phyloP scores from a whole-genome alignment of 2,797 vertebrate species.

The Schizopygopsis malacanthus region DNA sequence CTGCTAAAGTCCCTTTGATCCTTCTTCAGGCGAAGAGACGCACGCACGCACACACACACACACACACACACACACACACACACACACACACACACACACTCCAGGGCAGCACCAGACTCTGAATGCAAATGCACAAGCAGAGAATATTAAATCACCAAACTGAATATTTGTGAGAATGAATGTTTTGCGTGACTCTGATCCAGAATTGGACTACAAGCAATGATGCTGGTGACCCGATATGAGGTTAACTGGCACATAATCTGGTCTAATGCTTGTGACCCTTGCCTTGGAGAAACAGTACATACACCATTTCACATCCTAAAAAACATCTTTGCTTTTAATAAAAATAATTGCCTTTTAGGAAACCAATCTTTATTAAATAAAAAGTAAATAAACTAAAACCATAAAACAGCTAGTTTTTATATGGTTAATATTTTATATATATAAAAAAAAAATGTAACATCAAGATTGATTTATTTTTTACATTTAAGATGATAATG shows the following conservation, averaged over 20 bases:
- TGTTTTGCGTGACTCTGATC: not conserved
- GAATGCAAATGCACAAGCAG: not conserved
- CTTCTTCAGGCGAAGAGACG: too few relatives aligned
- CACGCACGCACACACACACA: too few relatives aligned
- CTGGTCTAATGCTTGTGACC: not conserved
- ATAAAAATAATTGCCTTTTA: not conserved
- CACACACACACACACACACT: not conserved
- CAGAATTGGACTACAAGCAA: not conserved
- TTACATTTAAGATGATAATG: too few relatives aligned
- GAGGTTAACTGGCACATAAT: conserved; percentile 13
- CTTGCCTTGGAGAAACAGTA: not conserved
- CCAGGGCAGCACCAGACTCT: not conserved
- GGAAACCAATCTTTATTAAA: not conserved
- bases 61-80: too few relatives aligned
- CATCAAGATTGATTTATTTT: too few relatives aligned
- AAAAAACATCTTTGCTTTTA: not conserved
- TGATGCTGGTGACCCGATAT: not conserved
- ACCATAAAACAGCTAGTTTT: too few relatives aligned
- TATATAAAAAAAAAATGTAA: too few relatives aligned
- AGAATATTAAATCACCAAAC: not conserved
- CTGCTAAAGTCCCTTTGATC: too few relatives aligned
- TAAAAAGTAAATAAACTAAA: not conserved
- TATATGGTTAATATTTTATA: too few relatives aligned
- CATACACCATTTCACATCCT: not conserved
- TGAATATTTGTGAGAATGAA: not conserved